These are phyloP conservation scores for Chorisops tibialis DNA, from an alignment of 2,888 invertebrate species.

Conservation along the genomic window DNA sequence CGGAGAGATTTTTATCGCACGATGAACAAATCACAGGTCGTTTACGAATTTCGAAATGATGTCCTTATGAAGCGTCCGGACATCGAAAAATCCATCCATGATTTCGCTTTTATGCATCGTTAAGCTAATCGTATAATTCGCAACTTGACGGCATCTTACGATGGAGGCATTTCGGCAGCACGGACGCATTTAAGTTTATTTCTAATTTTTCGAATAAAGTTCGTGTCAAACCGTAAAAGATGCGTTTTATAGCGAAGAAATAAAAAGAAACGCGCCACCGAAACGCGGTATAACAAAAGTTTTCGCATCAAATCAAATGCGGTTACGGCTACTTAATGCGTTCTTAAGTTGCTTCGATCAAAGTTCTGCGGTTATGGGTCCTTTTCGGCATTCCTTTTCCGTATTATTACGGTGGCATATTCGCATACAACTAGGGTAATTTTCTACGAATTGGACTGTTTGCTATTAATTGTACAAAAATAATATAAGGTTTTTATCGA, in stretches of 20 bases:
- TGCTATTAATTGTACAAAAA: too few relatives aligned
- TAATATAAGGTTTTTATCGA: too few relatives aligned
- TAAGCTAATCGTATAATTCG: slow-evolving; percentile 24
- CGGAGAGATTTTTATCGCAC: neutral
- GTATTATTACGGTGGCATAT: too few relatives aligned
- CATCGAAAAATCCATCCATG: slow-evolving; percentile 2
- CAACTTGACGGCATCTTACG: slow-evolving; percentile 27
- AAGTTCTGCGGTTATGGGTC: too few relatives aligned
- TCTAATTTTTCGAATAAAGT: slow-evolving; percentile 11
- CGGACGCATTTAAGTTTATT: neutral
- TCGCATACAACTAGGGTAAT: too few relatives aligned
- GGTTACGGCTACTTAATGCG: slow-evolving; percentile 4
- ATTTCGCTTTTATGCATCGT: slow-evolving; percentile 11
- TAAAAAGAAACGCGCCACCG: slow-evolving; percentile 20
- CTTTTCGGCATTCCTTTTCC: too few relatives aligned
- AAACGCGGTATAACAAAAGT: slow-evolving; percentile 14
- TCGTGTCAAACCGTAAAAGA: slow-evolving; percentile 20
- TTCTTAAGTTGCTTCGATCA: slow-evolving; percentile 15
- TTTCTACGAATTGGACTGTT: too few relatives aligned
- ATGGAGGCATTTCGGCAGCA: neutral
- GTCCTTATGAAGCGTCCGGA: slow-evolving; percentile 19
- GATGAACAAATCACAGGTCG: slow-evolving; percentile 5
- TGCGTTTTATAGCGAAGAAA: slow-evolving; percentile 23
- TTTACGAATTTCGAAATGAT: slow-evolving; percentile 18
- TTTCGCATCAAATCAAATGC: slow-evolving; percentile 22